These are phyloP conservation scores for Gastrophysa polygoni DNA, from an alignment of 2,888 invertebrate species.

Conservation along the genomic window DNA sequence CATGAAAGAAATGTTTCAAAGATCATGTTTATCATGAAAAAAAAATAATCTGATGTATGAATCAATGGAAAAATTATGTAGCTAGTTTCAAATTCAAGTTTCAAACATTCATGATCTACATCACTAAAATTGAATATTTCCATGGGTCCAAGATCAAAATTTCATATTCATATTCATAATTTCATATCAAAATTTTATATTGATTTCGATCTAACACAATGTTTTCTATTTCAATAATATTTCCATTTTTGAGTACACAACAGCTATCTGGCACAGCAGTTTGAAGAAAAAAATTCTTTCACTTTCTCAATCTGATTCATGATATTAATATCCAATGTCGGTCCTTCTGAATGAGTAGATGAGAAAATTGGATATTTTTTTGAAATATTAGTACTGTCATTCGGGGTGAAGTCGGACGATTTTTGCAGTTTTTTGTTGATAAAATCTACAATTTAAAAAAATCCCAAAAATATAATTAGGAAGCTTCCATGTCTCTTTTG, in stretches of 20 bases:
- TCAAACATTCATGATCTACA: slow-evolving; percentile 7
- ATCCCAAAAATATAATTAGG: background rate
- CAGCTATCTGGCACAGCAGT: slow-evolving; percentile 17
- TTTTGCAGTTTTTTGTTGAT: background rate
- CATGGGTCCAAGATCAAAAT: slow-evolving; percentile 9
- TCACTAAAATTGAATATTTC: slow-evolving; percentile 9
- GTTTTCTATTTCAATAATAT: slow-evolving; percentile 13
- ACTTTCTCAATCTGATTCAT: slow-evolving; percentile 18
- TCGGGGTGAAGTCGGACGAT: background rate
- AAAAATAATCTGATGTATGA: slow-evolving; percentile 13
- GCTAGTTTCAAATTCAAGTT: slow-evolving; percentile 6
- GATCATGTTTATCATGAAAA: slow-evolving; percentile 6
- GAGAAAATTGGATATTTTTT: slow-evolving; percentile 17
- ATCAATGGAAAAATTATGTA: slow-evolving; percentile 9
- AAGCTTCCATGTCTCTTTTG: background rate
- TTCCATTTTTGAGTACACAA: slow-evolving; percentile 15
- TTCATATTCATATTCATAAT: slow-evolving; percentile 10
- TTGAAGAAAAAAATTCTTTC: slow-evolving; percentile 16
- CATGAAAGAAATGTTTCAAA: slow-evolving; percentile 1
- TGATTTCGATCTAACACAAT: slow-evolving; percentile 12
- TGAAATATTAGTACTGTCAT: slow-evolving; percentile 1
- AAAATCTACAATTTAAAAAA: background rate
- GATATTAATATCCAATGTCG: slow-evolving; percentile 9
- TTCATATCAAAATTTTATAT: slow-evolving; percentile 16
- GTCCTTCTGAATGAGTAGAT: slow-evolving; percentile 14